Percentiles rank a stretch among this genome's conserved stretches.
phyloP scores from a whole-genome alignment of 1,140 invertebrate genomes.

The Polypedilum pembai region DNA sequence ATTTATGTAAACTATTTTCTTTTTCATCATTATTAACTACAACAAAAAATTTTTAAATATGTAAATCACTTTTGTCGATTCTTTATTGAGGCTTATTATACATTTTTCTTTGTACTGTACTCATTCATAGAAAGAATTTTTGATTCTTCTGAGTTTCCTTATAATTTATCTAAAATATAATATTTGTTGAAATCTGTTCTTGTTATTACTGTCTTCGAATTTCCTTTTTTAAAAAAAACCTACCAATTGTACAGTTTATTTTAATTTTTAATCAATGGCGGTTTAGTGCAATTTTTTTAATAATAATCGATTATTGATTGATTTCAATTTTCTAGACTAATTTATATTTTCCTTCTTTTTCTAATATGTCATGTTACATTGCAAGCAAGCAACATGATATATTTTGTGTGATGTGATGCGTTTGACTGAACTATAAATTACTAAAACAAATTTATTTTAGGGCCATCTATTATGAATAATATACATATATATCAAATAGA shows the following conservation, averaged over 20 bases:
- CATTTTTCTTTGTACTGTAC: no score
- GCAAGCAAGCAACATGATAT: not conserved
- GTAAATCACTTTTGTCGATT: not conserved
- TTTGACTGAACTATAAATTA: slow-evolving; percentile 21
- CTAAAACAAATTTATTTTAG: slow-evolving; percentile 19
- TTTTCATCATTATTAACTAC: not conserved
- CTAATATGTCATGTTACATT: slow-evolving; percentile 2
- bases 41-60: no score
- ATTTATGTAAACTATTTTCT: not conserved
- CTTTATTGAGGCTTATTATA: slow-evolving; percentile 15
- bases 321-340: not conserved
- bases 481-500: not conserved
- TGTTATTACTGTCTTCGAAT: not conserved
- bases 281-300: slow-evolving; percentile 6
- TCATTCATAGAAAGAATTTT: not conserved
- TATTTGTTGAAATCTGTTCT: not conserved
- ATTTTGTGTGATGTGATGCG: slow-evolving; percentile 22
- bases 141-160: not conserved
- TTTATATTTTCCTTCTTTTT: not conserved
- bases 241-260: not conserved
- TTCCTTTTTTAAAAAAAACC: not conserved
- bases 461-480: not conserved
- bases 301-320: not conserved
- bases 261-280: not conserved
- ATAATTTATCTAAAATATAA: not conserved